A percentile compares a stretch with the other conserved stretches of the same genome.
phyloP scores from a whole-genome alignment of 2,888 invertebrate genomes.

The Cheilosia vulpina region DNA sequence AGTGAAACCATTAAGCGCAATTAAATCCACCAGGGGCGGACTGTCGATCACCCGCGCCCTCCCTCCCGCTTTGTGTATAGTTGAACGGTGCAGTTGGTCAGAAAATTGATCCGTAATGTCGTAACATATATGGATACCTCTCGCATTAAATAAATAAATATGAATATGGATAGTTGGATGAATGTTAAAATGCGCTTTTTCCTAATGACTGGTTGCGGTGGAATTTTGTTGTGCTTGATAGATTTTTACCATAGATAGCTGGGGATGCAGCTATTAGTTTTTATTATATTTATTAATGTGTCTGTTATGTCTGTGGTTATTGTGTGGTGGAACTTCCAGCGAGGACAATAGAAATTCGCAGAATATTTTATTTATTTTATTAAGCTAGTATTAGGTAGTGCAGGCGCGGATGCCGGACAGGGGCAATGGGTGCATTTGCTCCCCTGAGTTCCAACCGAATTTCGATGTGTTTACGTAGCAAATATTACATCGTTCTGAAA shows the following conservation, averaged over 20 bases:
- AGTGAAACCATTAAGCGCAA: conserved; percentile 74
- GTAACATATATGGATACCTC: conserved; percentile 46
- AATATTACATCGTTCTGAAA: no score
- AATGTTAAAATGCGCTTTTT: conserved; percentile 70
- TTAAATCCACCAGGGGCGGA: conserved; percentile 49
- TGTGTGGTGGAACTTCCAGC: not conserved
- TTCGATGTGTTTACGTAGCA: no score
- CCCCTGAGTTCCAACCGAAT: no score
- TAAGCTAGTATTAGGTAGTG: not conserved
- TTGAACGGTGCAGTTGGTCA: conserved; percentile 70
- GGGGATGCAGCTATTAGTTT: conserved; percentile 42
- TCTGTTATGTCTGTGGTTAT: not conserved
- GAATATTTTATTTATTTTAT: not conserved
- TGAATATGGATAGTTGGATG: conserved; percentile 19
- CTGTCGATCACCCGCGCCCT: not conserved
- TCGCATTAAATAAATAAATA: conserved; percentile 66
- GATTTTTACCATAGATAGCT: conserved; percentile 55
- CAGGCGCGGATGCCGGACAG: no score
- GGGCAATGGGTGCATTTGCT: no score
- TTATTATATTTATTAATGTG: conserved; percentile 56
- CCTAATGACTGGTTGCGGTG: conserved; percentile 71
- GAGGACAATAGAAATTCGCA: conserved; percentile 1
- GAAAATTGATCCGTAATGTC: conserved; percentile 73
- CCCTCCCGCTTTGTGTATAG: conserved; percentile 18
- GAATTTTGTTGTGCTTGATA: conserved; percentile 60